Evolutionary conservation across 1,140 invertebrate genomes (phyloP), one percentile per base, ranked within the genome.

Genomic region (Polyergus mexicanus): DNA sequence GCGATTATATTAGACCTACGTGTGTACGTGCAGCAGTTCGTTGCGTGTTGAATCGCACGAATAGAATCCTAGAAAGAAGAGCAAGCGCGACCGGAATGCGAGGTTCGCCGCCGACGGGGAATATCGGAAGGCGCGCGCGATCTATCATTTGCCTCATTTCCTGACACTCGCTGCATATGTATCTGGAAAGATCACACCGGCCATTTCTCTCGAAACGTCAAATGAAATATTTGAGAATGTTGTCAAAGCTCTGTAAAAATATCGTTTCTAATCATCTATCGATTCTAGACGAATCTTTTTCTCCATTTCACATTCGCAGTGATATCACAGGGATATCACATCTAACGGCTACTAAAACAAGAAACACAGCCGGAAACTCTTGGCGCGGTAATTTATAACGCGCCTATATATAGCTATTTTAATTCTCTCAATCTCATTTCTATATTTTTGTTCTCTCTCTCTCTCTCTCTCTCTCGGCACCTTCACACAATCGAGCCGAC

Each of bases 1-100:
- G 84, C n/a, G 56, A 81, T 85, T 85, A 85, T 63, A 62, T 85
- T 22, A 66, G 47, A 10, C 13, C 44, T 47, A 62, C 56, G n/a
- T 35, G 13, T 54, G 10, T 60, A 72, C 16, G 32, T 68, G 13
- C 10, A 51, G 13, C 10, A 51, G 71, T 80, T 77, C 51, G 38
- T 85, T 85, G 84, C 76, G 75, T 56, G 58, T 51, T 19, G 13
- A 19, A 68, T 38, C n/a, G 44, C 76, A 25, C 63, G 75, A 69
- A 69, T 62, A 47, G 54, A 81, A 51, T 69, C 28, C 25, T 16
- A 80, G 32, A 68, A 68, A 62, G 41, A 85, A 65, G 35, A 85
- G 41, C 54, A 51, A 62, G 22, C 28, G 22, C 28, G 22, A 78
- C 25, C 47, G 63, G 54, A 63, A 80, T 80, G 58, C 44, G n/a